Evolutionary conservation across 2,888 invertebrate genomes (phyloP).

Genomic region (Rhagophthalmus giganteus): DNA sequence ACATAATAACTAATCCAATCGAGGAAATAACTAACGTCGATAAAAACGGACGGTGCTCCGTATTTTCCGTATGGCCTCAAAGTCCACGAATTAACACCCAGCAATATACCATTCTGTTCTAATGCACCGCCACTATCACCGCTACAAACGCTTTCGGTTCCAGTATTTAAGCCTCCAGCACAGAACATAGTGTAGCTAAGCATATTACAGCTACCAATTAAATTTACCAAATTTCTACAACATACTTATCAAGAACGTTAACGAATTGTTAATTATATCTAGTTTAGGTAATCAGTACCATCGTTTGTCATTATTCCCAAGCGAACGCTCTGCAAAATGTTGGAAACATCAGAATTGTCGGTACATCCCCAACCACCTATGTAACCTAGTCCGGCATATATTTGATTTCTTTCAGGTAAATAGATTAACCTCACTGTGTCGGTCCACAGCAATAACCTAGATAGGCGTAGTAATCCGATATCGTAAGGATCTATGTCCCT

Average conservation of each 20-base stretch:
- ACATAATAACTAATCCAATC: background rate
- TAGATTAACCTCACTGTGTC: conserved; percentile 55
- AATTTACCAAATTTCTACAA: background rate
- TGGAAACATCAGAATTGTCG: conserved; percentile 3
- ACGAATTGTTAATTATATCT: no score
- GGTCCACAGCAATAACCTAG: conserved; percentile 34
- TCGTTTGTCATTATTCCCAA: background rate
- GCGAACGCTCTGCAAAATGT: conserved; percentile 2
- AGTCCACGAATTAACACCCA: background rate
- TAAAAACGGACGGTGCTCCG: background rate
- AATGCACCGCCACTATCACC: background rate
- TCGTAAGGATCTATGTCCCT: conserved; percentile 13
- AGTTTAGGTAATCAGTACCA: background rate
- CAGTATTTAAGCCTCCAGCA: background rate
- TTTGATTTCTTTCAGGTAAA: conserved; percentile 48
- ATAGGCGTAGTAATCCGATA: conserved; percentile 10
- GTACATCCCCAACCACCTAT: conserved; percentile 59
- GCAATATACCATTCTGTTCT: background rate
- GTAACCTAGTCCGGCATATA: conserved; percentile 46
- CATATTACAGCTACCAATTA: no score
- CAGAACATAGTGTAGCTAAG: background rate
- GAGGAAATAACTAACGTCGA: background rate
- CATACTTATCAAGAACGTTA: no score
- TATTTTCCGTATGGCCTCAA: conserved; percentile 54
- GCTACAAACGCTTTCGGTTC: background rate